phyloP scores from a whole-genome alignment of 2,113 vertebrate genomes.

The Zosterops borbonicus region DNA sequence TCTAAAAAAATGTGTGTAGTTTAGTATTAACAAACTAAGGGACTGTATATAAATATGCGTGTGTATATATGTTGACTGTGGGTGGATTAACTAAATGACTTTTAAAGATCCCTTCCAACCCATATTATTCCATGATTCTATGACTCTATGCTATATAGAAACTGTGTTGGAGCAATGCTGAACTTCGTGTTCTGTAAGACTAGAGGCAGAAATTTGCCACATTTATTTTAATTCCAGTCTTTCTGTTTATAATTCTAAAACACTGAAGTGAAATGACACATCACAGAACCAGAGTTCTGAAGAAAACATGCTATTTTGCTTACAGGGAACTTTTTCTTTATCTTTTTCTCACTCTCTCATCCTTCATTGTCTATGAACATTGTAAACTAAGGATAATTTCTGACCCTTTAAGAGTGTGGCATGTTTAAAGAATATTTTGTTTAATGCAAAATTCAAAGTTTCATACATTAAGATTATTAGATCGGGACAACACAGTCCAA shows the following conservation, averaged over 20 bases:
- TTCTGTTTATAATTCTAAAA: neutral
- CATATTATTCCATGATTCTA: neutral
- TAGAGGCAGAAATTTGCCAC: neutral
- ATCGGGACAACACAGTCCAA: neutral
- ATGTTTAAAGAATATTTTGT: neutral
- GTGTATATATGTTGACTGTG: rapidly evolving
- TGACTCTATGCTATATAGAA: neutral
- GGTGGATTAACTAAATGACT: neutral
- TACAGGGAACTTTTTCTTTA: neutral
- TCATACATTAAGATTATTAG: neutral
- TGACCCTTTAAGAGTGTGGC: neutral
- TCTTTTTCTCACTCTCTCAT: neutral
- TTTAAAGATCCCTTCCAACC: neutral
- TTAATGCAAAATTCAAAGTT: neutral
- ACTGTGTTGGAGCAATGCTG: neutral
- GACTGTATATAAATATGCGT: rapidly evolving
- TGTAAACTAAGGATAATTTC: neutral
- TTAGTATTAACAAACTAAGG: neutral
- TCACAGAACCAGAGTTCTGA: neutral
- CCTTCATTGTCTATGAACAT: neutral
- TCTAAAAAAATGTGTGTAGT: neutral
- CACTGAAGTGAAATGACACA: neutral
- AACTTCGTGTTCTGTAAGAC: neutral
- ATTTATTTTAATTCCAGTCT: neutral
- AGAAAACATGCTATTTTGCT: neutral